phyloP scores from a whole-genome alignment of 2,888 invertebrate genomes.

The Catocala sponsa region DNA sequence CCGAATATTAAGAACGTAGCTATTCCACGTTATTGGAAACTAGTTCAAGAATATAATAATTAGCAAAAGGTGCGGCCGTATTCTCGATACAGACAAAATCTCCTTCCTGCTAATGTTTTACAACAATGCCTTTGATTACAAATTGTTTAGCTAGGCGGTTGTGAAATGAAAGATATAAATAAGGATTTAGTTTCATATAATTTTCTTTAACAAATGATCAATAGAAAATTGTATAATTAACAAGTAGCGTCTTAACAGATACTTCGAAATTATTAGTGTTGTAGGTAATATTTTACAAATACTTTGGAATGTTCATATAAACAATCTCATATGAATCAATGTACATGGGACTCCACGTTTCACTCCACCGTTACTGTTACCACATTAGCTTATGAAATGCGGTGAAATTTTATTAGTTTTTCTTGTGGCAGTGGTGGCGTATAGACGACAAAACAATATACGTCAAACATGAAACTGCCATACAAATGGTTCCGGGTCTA shows the following conservation, averaged over 20 bases:
- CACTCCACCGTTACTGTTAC: slow-evolving; percentile 45
- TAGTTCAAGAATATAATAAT: slow-evolving; percentile 84
- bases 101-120: slow-evolving; percentile 15
- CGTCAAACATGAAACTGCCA: slow-evolving; percentile 61
- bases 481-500: slow-evolving; percentile 61
- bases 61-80: slow-evolving; percentile 63
- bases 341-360: slow-evolving; percentile 61
- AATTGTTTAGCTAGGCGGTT: slow-evolving; percentile 13
- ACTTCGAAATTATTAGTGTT: slow-evolving; percentile 87
- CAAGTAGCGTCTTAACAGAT: slow-evolving; percentile 88
- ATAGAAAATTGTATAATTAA: slow-evolving; percentile 89
- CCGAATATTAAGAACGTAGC: slow-evolving; percentile 35
- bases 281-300: slow-evolving; percentile 87
- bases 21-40: slow-evolving; percentile 65
- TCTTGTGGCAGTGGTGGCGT: slow-evolving; percentile 36
- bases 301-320: slow-evolving; percentile 88
- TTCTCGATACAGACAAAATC: slow-evolving; percentile 23
- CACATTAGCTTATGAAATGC: slow-evolving; percentile 39
- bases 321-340: slow-evolving; percentile 84
- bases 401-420: slow-evolving; percentile 44
- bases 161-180: slow-evolving; percentile 70
- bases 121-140: slow-evolving; percentile 32
- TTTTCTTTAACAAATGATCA: slow-evolving; percentile 89
- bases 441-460: slow-evolving; percentile 42
- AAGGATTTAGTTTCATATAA: slow-evolving; percentile 88